A percentile compares a stretch with the other conserved stretches of the same genome.
Conservation (phyloP, 2,113 vertebrate genomes). For the Menidia beryllina region DNA sequence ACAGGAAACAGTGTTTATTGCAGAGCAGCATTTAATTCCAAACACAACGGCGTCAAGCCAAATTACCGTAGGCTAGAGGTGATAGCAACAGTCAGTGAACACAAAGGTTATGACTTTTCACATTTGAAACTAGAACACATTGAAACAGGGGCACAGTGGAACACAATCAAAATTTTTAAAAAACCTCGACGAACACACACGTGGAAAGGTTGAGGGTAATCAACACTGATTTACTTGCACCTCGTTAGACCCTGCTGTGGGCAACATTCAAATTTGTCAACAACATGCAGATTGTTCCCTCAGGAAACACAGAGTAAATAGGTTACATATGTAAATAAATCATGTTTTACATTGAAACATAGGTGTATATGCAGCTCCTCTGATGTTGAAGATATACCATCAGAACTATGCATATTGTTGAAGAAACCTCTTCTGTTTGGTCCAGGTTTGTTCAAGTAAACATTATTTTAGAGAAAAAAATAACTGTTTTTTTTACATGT, state of each 20-base stretch:
- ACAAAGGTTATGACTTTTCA: slow-evolving; percentile 49
- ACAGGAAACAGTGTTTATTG: slow-evolving; percentile 60
- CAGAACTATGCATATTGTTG: slow-evolving; percentile 24
- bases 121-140: slow-evolving; percentile 56
- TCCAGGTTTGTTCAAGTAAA: slow-evolving; percentile 61
- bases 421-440: slow-evolving; percentile 39
- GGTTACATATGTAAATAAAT: slow-evolving; percentile 16
- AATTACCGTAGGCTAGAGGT: slow-evolving; percentile 42
- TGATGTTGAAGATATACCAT: slow-evolving; percentile 10
- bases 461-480: slow-evolving; percentile 15
- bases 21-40: slow-evolving; percentile 65
- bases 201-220: slow-evolving; percentile 52
- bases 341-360: slow-evolving; percentile 35
- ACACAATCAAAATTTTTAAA: too few relatives aligned
- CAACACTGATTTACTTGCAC: slow-evolving; percentile 62
- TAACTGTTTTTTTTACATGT: background rate
- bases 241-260: slow-evolving; percentile 64
- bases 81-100: slow-evolving; percentile 61
- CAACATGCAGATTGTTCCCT: slow-evolving; percentile 71
- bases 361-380: background rate
- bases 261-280: slow-evolving; percentile 77
- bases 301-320: slow-evolving; percentile 30
- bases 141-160: slow-evolving; percentile 54
- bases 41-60: slow-evolving; percentile 49
- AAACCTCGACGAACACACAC: slow-evolving; percentile 59